Conservation (phyloP, 2,797 vertebrate genomes). For the Gymnodraco acuticeps region DNA sequence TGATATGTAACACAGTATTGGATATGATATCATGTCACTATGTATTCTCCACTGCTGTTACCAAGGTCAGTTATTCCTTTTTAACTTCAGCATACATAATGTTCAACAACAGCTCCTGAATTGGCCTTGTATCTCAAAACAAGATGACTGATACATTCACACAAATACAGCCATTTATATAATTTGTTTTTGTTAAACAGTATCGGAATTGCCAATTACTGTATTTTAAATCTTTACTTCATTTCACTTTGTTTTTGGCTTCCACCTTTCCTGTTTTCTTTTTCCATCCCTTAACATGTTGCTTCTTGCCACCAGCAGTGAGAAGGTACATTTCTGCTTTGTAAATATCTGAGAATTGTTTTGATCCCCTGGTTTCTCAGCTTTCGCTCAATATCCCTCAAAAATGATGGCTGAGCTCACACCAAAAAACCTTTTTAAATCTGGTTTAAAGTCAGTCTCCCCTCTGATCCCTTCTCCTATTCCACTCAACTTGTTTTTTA, state of each 20-base stretch:
- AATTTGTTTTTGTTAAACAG: not conserved
- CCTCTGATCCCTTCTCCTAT: slow-evolving; percentile 23
- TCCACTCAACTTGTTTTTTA: slow-evolving; percentile 42
- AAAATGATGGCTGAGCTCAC: not conserved
- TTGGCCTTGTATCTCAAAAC: not conserved
- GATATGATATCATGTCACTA: too few species aligned
- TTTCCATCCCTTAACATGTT: not conserved
- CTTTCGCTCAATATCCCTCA: not conserved
- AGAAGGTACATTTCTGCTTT: not conserved
- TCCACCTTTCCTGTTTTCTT: not conserved
- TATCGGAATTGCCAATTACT: not conserved
- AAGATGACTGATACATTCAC: not conserved
- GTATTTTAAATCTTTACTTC: not conserved
- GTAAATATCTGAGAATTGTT: not conserved
- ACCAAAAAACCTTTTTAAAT: slow-evolving; percentile 4
- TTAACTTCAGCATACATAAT: not conserved
- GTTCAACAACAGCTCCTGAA: not conserved
- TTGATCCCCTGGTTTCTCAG: not conserved
- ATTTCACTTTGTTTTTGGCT: not conserved
- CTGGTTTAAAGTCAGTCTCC: slow-evolving; percentile 10
- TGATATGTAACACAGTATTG: not conserved
- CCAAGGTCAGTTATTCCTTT: not conserved
- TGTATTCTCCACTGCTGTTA: not conserved
- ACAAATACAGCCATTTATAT: not conserved
- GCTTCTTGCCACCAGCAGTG: not conserved